Conservation (phyloP, 2,113 vertebrate genomes). For the Pogonocichla stellata region DNA sequence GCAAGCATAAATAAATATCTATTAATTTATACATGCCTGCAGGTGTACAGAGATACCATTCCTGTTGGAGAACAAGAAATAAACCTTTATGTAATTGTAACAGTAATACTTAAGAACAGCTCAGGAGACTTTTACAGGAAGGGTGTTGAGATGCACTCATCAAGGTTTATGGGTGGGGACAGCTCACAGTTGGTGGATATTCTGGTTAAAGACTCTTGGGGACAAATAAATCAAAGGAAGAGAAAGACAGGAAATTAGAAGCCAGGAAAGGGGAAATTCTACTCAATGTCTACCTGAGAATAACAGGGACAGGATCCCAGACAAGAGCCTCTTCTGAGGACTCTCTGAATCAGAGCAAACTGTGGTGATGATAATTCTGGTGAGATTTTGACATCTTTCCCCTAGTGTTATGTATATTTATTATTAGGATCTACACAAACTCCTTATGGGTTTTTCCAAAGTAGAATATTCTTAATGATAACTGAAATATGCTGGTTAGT, state of each 20-base stretch:
- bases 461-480: neutral
- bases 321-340: neutral
- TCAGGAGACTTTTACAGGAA: neutral
- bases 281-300: neutral
- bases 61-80: neutral
- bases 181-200: neutral
- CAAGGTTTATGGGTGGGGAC: neutral
- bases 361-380: neutral
- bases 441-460: neutral
- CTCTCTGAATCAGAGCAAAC: neutral
- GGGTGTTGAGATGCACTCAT: neutral
- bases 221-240: neutral
- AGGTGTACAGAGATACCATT: neutral
- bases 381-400: neutral
- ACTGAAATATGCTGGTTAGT: neutral
- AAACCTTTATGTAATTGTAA: neutral
- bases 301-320: neutral
- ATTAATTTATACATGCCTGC: neutral
- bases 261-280: neutral
- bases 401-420: neutral
- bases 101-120: neutral
- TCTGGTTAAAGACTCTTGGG: neutral
- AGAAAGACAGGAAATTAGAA: neutral
- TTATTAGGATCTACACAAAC: neutral
- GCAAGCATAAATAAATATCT: neutral